These are phyloP conservation scores for Ceryle rudis DNA, from an alignment of 2,797 vertebrate species.

Conservation along the genomic window DNA sequence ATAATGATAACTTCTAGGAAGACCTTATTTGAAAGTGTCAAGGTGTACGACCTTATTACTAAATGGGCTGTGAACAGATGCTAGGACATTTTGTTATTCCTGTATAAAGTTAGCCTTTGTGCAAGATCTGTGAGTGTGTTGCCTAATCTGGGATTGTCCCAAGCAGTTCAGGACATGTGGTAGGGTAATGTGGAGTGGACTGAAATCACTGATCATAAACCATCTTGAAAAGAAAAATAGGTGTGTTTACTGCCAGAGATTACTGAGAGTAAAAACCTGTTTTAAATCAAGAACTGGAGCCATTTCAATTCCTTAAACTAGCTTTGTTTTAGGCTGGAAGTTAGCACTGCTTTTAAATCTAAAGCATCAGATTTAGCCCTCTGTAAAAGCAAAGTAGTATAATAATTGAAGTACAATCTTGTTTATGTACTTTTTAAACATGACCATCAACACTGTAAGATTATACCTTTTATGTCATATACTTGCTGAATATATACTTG, in stretches of 20 bases:
- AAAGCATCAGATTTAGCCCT: conserved; percentile 40
- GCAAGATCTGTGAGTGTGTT: not conserved
- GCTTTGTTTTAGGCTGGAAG: conserved; percentile 44
- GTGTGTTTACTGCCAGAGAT: conserved; percentile 71
- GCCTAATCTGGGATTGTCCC: conserved; percentile 51
- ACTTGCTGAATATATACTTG: not conserved
- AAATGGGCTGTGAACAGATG: conserved; percentile 25
- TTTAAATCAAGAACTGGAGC: conserved; percentile 68
- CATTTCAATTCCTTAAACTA: conserved; percentile 48
- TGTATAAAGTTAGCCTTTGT: conserved; percentile 48
- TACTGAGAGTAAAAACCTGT: conserved; percentile 59
- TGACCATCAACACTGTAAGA: not conserved
- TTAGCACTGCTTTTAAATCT: conserved; percentile 37
- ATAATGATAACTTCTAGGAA: conserved; percentile 8
- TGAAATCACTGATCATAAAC: conserved; percentile 73
- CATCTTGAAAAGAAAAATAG: conserved; percentile 66
- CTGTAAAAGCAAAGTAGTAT: conserved; percentile 31
- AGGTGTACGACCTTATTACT: not conserved
- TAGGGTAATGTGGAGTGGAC: conserved; percentile 40
- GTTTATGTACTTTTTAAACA: conserved; percentile 36
- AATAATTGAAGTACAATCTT: conserved; percentile 34
- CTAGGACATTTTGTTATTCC: conserved; percentile 29
- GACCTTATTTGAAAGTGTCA: conserved; percentile 4
- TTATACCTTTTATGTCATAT: conserved; percentile 22
- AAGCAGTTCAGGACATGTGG: conserved; percentile 57